Evolutionary conservation across 2,888 invertebrate genomes (phyloP).

Genomic region (Drosophila rellima): DNA sequence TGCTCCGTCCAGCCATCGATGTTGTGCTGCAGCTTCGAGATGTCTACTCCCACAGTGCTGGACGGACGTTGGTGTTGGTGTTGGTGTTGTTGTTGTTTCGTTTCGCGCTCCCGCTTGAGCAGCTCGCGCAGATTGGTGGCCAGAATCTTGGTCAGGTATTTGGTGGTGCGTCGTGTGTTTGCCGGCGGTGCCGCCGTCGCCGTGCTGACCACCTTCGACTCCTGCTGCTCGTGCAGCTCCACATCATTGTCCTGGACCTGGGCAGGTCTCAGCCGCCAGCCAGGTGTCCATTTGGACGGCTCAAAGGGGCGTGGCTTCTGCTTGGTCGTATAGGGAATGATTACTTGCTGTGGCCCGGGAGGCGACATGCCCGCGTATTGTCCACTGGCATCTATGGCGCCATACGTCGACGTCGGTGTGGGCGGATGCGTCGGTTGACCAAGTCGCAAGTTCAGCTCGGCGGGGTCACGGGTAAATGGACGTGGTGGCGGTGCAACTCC

Average conservation of each 20-base stretch:
- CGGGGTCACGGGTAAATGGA: conserved; percentile 86
- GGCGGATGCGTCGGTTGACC: conserved; percentile 63
- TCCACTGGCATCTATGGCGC: conserved; percentile 84
- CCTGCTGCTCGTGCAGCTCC: conserved; percentile 87
- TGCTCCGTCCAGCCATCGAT: conserved; percentile 95
- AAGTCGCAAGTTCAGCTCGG: conserved; percentile 74
- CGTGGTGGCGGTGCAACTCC: conserved; percentile 83
- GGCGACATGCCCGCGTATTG: conserved; percentile 83
- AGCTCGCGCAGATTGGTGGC: conserved; percentile 87
- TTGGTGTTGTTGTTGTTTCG: conserved; percentile 53
- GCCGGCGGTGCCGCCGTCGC: conserved; percentile 78
- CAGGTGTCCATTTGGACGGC: conserved; percentile 71
- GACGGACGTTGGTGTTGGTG: conserved; percentile 50
- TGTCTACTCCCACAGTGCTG: conserved; percentile 87
- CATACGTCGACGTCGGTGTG: conserved; percentile 84
- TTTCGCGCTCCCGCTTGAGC: conserved; percentile 85
- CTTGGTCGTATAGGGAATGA: conserved; percentile 92
- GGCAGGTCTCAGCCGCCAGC: conserved; percentile 31
- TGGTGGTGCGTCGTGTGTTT: conserved; percentile 81
- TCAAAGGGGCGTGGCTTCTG: conserved; percentile 87
- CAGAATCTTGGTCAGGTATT: conserved; percentile 84
- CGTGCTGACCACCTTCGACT: conserved; percentile 85
- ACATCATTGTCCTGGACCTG: conserved; percentile 73
- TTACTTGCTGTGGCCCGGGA: conserved; percentile 89
- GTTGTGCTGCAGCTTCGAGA: conserved; percentile 91